These are phyloP conservation scores for Pomatorhinus ruficollis DNA, from an alignment of 2,113 vertebrate genomes.

Conservation along the genomic window DNA sequence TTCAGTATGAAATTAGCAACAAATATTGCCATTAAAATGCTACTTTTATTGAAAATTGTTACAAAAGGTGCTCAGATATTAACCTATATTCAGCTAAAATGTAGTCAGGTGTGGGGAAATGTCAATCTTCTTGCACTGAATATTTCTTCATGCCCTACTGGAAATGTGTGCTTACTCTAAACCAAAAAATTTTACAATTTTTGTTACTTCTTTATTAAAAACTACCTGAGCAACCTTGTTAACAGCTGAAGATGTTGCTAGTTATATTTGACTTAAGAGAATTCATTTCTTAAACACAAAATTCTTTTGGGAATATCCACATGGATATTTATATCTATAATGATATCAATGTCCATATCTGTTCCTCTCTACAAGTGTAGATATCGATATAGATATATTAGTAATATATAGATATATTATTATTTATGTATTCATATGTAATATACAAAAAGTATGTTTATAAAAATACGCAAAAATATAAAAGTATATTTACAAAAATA, in stretches of 20 bases:
- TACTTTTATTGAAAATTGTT: not conserved
- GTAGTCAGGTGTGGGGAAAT: not conserved
- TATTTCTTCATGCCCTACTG: not conserved
- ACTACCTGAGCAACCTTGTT: not conserved
- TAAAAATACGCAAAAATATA: too few species aligned
- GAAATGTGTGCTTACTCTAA: not conserved
- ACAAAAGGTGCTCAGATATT: rapidly evolving
- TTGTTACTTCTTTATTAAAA: not conserved
- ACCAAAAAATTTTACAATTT: not conserved
- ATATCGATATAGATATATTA: not conserved
- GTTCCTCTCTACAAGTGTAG: not conserved
- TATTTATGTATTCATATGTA: not conserved
- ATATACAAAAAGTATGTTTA: not conserved
- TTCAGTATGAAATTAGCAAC: not conserved
- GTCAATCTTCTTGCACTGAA: not conserved
- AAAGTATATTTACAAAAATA: too few species aligned
- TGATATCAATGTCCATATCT: not conserved
- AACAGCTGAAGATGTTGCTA: not conserved
- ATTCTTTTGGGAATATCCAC: not conserved
- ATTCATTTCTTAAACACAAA: not conserved
- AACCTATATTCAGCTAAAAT: not conserved
- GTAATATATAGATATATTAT: not conserved
- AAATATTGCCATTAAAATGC: not conserved
- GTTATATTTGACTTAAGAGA: not conserved
- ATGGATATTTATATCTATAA: not conserved